Evolutionary conservation across 2,888 invertebrate species (phyloP).

Genomic region (Orthosia gothica): DNA sequence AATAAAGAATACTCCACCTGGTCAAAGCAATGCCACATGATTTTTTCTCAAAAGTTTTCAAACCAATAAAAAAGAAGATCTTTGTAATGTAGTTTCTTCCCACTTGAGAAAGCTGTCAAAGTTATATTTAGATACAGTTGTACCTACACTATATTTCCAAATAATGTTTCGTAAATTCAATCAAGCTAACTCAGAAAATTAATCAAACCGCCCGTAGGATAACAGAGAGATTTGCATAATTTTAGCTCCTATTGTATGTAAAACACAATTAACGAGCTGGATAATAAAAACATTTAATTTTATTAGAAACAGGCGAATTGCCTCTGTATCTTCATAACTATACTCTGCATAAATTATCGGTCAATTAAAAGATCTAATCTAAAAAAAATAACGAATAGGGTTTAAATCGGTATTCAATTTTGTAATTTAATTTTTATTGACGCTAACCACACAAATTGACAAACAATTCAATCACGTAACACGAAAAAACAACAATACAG

Average conservation of each 20-base stretch:
- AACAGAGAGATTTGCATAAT: slow-evolving; percentile 72
- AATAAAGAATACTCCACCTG: too few relatives aligned
- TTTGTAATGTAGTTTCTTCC: too few relatives aligned
- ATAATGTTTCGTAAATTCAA: slow-evolving; percentile 49
- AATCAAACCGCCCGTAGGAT: slow-evolving; percentile 67
- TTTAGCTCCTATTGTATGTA: slow-evolving; percentile 66
- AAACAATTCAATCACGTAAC: slow-evolving; percentile 28
- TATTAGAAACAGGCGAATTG: not conserved
- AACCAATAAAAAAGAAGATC: too few relatives aligned
- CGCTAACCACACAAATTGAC: slow-evolving; percentile 6
- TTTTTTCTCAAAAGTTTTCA: too few relatives aligned
- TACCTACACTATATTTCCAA: slow-evolving; percentile 40
- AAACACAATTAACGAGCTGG: slow-evolving; percentile 67
- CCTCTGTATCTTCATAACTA: not conserved
- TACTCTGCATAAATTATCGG: not conserved
- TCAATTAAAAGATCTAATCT: not conserved
- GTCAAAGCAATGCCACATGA: too few relatives aligned
- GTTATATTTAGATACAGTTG: not conserved
- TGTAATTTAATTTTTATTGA: slow-evolving; percentile 25
- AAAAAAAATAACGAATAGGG: slow-evolving; percentile 1
- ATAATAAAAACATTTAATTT: slow-evolving; percentile 63
- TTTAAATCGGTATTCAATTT: not conserved
- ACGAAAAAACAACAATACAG: slow-evolving; percentile 32
- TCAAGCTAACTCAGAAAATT: slow-evolving; percentile 62
- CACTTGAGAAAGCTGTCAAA: not conserved